Evolutionary conservation across 2,888 invertebrate genomes (phyloP).

Genomic region (Epinotia ramella): DNA sequence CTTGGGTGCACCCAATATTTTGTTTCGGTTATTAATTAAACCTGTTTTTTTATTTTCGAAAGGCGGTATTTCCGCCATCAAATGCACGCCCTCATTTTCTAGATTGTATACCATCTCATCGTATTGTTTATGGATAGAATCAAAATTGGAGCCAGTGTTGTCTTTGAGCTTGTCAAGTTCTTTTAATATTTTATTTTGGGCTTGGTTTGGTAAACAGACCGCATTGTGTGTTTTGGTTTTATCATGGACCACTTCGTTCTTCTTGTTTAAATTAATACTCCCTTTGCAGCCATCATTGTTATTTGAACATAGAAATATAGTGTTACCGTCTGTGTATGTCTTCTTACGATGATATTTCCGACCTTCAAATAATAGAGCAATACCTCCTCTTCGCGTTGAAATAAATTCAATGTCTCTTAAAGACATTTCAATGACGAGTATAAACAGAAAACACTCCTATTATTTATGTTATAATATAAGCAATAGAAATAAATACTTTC

Average conservation of each 20-base stretch:
- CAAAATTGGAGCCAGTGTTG: slow-evolving; percentile 3
- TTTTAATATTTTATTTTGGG: slow-evolving; percentile 3
- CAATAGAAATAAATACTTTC: slow-evolving; percentile 7
- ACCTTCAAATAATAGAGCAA: too few relatives aligned
- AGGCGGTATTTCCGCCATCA: slow-evolving; percentile 5
- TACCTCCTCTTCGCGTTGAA: not conserved
- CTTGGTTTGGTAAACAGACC: not conserved
- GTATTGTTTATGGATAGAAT: slow-evolving; percentile 5
- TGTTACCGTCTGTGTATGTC: too few relatives aligned
- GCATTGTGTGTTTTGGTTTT: slow-evolving; percentile 1
- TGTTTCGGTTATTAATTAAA: not conserved
- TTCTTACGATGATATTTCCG: not conserved
- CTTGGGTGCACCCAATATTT: not conserved
- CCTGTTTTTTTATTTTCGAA: not conserved
- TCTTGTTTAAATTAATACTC: not conserved
- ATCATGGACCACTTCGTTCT: not conserved
- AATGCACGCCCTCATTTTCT: not conserved
- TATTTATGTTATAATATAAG: slow-evolving; percentile 19
- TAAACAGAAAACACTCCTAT: slow-evolving; percentile 14
- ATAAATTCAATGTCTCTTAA: not conserved
- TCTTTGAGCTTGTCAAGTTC: not conserved
- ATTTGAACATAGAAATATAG: not conserved
- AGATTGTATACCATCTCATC: not conserved
- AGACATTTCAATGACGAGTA: slow-evolving; percentile 9
- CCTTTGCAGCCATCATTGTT: not conserved